Conservation (phyloP, 2,113 vertebrate genomes). For the Callithrix jacchus region DNA sequence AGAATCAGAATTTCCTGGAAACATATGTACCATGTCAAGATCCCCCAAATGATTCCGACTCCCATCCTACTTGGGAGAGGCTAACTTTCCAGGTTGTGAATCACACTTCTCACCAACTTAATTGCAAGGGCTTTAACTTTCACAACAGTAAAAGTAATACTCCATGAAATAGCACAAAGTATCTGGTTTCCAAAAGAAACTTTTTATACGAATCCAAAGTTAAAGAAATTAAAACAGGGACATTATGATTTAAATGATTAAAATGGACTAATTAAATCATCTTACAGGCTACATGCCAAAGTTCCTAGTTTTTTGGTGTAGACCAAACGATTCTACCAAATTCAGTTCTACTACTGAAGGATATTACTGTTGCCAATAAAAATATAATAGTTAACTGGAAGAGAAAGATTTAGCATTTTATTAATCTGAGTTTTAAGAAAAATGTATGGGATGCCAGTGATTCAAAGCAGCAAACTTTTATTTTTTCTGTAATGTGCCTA, state of each 20-base stretch:
- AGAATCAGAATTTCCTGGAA: conserved; percentile 3
- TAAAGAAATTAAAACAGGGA: not conserved
- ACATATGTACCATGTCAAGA: not conserved
- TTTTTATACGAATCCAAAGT: not conserved
- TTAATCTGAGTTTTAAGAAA: not conserved
- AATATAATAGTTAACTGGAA: not conserved
- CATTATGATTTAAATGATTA: conserved; percentile 1
- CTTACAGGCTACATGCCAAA: not conserved
- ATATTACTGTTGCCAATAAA: not conserved
- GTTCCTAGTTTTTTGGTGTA: not conserved
- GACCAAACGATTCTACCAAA: not conserved
- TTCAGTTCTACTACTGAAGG: not conserved
- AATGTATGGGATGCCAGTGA: not conserved
- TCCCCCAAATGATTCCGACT: not conserved
- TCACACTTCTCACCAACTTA: not conserved
- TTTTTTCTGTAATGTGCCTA: not conserved
- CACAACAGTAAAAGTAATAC: not conserved
- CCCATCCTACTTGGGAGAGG: not conserved
- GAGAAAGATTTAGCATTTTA: conserved; percentile 14
- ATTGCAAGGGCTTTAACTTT: not conserved
- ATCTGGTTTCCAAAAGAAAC: not conserved
- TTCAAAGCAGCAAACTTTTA: not conserved
- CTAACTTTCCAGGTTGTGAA: not conserved
- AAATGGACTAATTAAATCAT: conserved; percentile 24
- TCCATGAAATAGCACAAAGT: not conserved